Conservation (phyloP, 2,888 invertebrate genomes). For the Leptothorax acervorum region DNA sequence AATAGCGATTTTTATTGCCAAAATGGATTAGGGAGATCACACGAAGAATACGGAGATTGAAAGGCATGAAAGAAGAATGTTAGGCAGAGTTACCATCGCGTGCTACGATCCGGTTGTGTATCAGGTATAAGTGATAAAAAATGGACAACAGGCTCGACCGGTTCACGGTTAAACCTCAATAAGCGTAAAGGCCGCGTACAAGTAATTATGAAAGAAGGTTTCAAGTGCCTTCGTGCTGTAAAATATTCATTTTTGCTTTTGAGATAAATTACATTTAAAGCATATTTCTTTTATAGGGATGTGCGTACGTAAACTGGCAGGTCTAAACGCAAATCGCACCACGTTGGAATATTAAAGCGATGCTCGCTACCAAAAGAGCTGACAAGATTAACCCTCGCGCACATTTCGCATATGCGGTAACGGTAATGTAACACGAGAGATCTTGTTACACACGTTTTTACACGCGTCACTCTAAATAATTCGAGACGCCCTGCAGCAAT, state of each 20-base stretch:
- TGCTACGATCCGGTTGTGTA: conserved; percentile 78
- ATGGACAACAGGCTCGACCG: conserved; percentile 78
- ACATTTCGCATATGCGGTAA: neutral
- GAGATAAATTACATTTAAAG: conserved; percentile 36
- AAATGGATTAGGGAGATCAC: conserved; percentile 12
- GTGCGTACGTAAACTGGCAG: neutral
- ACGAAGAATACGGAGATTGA: conserved; percentile 7
- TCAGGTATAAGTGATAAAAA: conserved; percentile 80
- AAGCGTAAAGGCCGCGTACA: conserved; percentile 78
- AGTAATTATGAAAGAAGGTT: conserved; percentile 76
- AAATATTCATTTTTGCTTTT: conserved; percentile 77
- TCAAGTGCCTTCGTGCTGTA: conserved; percentile 59
- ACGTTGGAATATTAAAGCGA: conserved; percentile 23
- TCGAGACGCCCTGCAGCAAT: neutral
- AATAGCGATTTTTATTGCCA: neutral
- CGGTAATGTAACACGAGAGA: neutral
- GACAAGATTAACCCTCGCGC: conserved; percentile 4
- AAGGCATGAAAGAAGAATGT: conserved; percentile 43
- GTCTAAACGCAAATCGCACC: conserved; percentile 13
- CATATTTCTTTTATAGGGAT: neutral
- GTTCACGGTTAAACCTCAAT: conserved; percentile 78
- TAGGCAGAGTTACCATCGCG: conserved; percentile 71
- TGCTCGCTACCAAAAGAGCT: neutral
- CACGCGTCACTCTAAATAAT: conserved; percentile 1
- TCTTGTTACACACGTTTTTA: conserved; percentile 22